Evolutionary conservation across 2,113 vertebrate species (phyloP), one percentile per base, ranked within the genome.

Genomic region (Pagrus major): DNA sequence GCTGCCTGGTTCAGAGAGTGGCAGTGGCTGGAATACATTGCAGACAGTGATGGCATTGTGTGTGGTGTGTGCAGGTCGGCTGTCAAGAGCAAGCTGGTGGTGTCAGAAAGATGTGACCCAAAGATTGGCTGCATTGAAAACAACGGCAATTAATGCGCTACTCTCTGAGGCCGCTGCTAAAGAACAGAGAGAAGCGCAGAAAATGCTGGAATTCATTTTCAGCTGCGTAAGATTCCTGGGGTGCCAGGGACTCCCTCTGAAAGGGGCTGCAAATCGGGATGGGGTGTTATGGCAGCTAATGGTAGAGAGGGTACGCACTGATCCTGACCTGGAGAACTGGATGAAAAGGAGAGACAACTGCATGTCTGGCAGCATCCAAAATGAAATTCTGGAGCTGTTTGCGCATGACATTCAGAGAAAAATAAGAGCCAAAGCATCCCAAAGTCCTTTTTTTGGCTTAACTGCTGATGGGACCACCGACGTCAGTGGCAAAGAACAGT

Each of bases 41-140:
- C 15, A 44, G 15, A 44, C 14, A 16, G 42, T 44, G 14, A 15
- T 10, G 11, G 37, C 37, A 39, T 39, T 39, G 37, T 39, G 37
- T 39, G 37, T 35, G n/a, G n/a, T n/a, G n/a, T n/a, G n/a, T n/a
- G 33, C 33, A 35, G 33, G 33, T 35, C 33, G 7, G 33, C 33
- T 35, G 7, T 35, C 33, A 35, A 39, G 37, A 39, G 37, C 37
- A 39, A 39, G 37, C 9, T n/a, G n/a, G n/a, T 9, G 37, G 37
- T 39, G 37, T 39, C 37, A 39, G 37, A 39, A 9, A 39, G 37
- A 39, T 39, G 37, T 9, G 6, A 8, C 37, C 9, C 37, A 39
- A 9, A 59, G 56, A 31, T 21, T 59, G 29, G 56, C 56, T 59
- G 31, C 56, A 59, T 31, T 59, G 56, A 21, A 59, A 59, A 59